Base-by-base conservation (phyloP, 2,888 invertebrate species). In the Bruchidius siliquastri region DNA sequence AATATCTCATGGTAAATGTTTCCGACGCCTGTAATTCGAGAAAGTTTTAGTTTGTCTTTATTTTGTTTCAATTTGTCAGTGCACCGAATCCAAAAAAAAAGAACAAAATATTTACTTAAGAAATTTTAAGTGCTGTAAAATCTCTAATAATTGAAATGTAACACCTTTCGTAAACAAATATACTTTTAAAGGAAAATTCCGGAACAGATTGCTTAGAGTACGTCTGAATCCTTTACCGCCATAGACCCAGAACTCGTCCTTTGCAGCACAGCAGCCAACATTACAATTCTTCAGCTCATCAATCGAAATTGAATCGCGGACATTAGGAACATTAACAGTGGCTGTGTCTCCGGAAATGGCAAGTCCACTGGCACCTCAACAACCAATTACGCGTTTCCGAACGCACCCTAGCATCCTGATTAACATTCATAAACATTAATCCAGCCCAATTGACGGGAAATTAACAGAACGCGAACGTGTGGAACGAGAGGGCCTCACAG, bases 351-450 rank as follows among this genome's bases (percentile, higher is more conserved):
- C 49, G 49, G 49, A 49, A 49, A 49, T 49, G 18, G 49, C 49
- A 18, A 8, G 49, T 49, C 49, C 49, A 49, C 49, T 49, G 49
- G 49, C 49, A 49, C 49, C 49, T 1, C 49, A 49, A 49, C 49
- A 49, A 8, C 49, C 49, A 49, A 49, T 49, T 49, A 49, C 10
- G 49, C 49, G 49, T 49, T 49, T 49, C 79, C 77, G 77, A 78
- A 76, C 76, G 72, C 76, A 76, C 72, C 79, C 79, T 79, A 73
- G 79, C 80, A 79, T 80, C 80, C 80, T 79, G 79, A 80, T 80
- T 80, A 80, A 79, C 78, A 77, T 79, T 76, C 79, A 80, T 80
- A 78, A 79, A 76, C 73, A 72, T 75, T 80, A 77, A 78, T 80
- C 76, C 77, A 78, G 73, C 77, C 74, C 79, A 79, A 79, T 80